A percentile compares a stretch with the other conserved stretches of the same genome.
phyloP scores from a whole-genome alignment of 1,140 invertebrate genomes.

The Agrypnia vestita region DNA sequence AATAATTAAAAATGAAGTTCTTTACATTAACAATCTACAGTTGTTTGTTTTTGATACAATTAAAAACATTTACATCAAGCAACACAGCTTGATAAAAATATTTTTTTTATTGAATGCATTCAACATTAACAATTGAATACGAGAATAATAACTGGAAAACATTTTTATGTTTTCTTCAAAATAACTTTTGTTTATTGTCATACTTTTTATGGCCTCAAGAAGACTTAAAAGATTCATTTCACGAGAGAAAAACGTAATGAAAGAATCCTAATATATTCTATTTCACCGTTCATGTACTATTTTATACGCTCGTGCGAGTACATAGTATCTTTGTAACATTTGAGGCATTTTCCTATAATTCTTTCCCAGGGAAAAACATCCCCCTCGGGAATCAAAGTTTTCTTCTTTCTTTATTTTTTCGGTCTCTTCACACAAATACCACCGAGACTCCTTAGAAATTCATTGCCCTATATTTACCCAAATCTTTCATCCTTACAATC shows the following conservation, averaged over 20 bases:
- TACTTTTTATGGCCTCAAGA: too few relatives aligned
- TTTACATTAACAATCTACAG: too few relatives aligned
- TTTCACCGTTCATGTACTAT: constrained; percentile 4
- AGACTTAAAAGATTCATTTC: too few relatives aligned
- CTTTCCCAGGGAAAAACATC: constrained; percentile 29
- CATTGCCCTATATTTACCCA: constrained; percentile 56
- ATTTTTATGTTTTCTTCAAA: too few relatives aligned
- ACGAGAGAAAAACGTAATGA: neutral
- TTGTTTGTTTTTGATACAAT: too few relatives aligned
- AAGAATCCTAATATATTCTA: neutral
- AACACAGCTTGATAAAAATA: too few relatives aligned
- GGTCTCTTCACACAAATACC: constrained; percentile 32
- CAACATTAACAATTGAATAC: too few relatives aligned
- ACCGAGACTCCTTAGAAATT: constrained; percentile 42
- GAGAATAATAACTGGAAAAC: too few relatives aligned
- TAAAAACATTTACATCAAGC: too few relatives aligned
- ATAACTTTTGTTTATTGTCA: too few relatives aligned
- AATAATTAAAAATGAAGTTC: too few relatives aligned
- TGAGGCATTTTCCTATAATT: neutral
- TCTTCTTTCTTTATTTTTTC: constrained; percentile 39
- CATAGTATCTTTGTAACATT: constrained; percentile 10
- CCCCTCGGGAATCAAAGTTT: constrained; percentile 49
- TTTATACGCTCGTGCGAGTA: constrained; percentile 6
- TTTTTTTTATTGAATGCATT: too few relatives aligned
- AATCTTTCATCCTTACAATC: constrained; percentile 46